Conservation (phyloP, 2,797 vertebrate genomes). For the Rhyacichthys aspro region DNA sequence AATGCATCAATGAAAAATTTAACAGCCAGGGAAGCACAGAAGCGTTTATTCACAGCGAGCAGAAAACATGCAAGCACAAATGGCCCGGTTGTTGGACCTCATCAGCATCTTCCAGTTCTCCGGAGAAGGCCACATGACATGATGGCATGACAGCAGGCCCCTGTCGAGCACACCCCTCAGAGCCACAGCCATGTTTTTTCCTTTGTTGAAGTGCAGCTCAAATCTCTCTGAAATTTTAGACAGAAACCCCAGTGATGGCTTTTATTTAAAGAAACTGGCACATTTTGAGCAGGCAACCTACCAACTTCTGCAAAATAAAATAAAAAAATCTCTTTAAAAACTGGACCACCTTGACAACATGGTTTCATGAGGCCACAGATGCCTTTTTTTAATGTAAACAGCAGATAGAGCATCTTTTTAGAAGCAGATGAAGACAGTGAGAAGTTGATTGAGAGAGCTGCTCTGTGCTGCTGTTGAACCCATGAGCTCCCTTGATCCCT, state of each 20-base stretch:
- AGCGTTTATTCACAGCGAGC: conserved; percentile 28
- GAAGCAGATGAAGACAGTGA: conserved; percentile 31
- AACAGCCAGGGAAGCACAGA: conserved; percentile 23
- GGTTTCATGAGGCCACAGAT: conserved; percentile 11
- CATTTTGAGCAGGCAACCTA: conserved; percentile 5
- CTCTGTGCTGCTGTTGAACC: conserved; percentile 47
- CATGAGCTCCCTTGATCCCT: conserved; percentile 54
- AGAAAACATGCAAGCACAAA: conserved; percentile 39
- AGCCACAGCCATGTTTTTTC: conserved; percentile 25
- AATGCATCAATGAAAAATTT: conserved; percentile 41
- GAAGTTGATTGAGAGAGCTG: conserved; percentile 45
- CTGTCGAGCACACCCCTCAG: conserved; percentile 29
- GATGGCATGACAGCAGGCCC: conserved; percentile 28
- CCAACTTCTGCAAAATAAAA: neutral
- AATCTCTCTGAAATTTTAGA: conserved; percentile 35
- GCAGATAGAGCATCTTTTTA: conserved; percentile 11
- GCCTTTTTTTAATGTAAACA: conserved; percentile 12
- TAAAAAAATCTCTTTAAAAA: conserved; percentile 1
- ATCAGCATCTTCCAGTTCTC: conserved; percentile 47
- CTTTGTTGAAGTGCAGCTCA: conserved; percentile 41
- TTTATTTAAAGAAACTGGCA: conserved; percentile 27
- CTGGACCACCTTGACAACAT: conserved; percentile 17
- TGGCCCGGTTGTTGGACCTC: conserved; percentile 33
- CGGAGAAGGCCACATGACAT: conserved; percentile 43
- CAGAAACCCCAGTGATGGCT: conserved; percentile 15